phyloP scores from a whole-genome alignment of 2,888 invertebrate genomes.

The Himalopsyche kuldschensis region DNA sequence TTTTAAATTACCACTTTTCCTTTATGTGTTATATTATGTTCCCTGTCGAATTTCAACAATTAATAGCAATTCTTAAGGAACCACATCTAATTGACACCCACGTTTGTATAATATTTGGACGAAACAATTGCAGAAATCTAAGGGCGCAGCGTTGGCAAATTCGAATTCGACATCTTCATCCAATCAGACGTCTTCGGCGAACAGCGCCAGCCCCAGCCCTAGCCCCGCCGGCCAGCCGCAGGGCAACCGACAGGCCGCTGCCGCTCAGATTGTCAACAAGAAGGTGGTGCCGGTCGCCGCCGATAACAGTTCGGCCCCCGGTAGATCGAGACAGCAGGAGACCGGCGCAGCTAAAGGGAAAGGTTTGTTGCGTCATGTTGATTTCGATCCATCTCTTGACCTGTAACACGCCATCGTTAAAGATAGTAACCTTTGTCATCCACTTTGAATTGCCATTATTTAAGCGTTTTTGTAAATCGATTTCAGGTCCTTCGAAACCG shows the following conservation, averaged over 20 bases:
- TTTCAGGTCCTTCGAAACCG: neutral
- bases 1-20: too few relatives aligned
- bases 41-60: too few relatives aligned
- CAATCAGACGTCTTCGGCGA: neutral
- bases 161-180: neutral
- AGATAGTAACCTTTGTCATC: too few relatives aligned
- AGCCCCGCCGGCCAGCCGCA: neutral
- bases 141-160: neutral
- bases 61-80: too few relatives aligned
- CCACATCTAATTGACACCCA: too few relatives aligned
- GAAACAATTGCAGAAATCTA: neutral
- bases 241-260: conserved; percentile 9
- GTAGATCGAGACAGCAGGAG: neutral
- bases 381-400: too few relatives aligned
- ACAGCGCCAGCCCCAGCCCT: neutral
- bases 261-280: neutral
- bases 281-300: neutral
- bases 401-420: too few relatives aligned
- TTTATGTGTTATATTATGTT: too few relatives aligned
- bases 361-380: neutral
- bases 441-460: too few relatives aligned
- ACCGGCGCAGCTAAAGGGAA: neutral
- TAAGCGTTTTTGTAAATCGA: too few relatives aligned
- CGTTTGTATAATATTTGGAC: too few relatives aligned
- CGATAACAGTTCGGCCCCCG: neutral